A percentile compares a stretch with the other conserved stretches of the same genome.
phyloP scores from a whole-genome alignment of 2,888 invertebrate species.

The Brenthis ino region DNA sequence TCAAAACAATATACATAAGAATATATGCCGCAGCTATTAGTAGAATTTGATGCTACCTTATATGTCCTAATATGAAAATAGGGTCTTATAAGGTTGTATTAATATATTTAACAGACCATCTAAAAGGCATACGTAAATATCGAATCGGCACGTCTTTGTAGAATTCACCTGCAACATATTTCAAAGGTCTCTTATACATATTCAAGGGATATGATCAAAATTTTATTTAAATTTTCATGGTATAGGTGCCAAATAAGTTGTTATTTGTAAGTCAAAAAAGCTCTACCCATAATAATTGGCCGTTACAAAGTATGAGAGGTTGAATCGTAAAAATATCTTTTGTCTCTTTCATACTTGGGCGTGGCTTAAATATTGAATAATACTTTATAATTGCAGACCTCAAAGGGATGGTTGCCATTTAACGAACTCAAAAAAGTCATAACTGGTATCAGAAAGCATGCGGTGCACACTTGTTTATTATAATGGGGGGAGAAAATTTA shows the following conservation, averaged over 20 bases:
- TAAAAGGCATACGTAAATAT: neutral
- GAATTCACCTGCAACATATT: neutral
- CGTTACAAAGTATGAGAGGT: neutral
- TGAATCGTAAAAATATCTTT: neutral
- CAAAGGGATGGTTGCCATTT: neutral
- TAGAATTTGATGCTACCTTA: too few species aligned
- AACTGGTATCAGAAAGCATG: neutral
- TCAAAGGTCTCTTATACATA: constrained; percentile 1
- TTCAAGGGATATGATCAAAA: neutral
- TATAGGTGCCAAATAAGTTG: neutral
- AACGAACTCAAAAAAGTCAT: constrained; percentile 1
- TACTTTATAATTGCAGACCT: constrained; percentile 6
- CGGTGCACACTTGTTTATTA: too few species aligned
- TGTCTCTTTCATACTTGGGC: constrained; percentile 16
- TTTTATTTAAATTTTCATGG: neutral
- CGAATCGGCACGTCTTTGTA: neutral
- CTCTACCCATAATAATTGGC: neutral
- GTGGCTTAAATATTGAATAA: constrained; percentile 16
- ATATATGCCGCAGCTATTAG: too few species aligned
- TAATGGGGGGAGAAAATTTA: too few species aligned
- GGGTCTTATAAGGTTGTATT: too few species aligned
- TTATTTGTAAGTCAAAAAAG: neutral
- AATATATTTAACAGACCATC: neutral
- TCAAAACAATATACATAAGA: too few species aligned
- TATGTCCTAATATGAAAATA: too few species aligned